phyloP scores from a whole-genome alignment of 2,888 invertebrate species.

The Tipula lateralis region DNA sequence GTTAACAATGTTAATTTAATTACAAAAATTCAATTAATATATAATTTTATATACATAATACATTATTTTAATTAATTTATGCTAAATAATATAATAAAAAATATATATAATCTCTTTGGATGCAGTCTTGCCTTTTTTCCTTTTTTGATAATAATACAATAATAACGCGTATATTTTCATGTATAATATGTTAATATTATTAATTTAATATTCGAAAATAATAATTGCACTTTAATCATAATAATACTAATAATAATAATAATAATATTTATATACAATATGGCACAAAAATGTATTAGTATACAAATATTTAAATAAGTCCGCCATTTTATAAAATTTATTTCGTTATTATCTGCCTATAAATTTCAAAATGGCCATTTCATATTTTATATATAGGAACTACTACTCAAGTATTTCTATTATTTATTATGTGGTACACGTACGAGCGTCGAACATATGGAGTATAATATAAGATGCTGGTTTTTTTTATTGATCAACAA shows the following conservation, averaged over 20 bases:
- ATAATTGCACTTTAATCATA: not conserved
- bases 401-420: not conserved
- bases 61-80: not conserved
- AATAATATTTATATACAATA: not conserved
- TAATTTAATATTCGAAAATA: not conserved
- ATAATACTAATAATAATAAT: slow-evolving; percentile 12
- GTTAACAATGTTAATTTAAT: not conserved
- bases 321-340: not conserved
- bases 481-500: not conserved
- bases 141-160: slow-evolving; percentile 25
- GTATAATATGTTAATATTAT: not conserved
- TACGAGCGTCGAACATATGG: not conserved
- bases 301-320: not conserved
- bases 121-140: not conserved
- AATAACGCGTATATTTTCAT: not conserved
- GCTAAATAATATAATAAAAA: not conserved
- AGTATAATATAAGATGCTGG: not conserved
- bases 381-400: not conserved
- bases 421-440: not conserved
- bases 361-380: not conserved
- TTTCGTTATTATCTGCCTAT: not conserved
- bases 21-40: not conserved
- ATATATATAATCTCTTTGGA: slow-evolving; percentile 27
- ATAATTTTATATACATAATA: not conserved
- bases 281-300: not conserved